Evolutionary conservation across 2,113 vertebrate species (phyloP).

Genomic region (Ceyx melanurus): DNA sequence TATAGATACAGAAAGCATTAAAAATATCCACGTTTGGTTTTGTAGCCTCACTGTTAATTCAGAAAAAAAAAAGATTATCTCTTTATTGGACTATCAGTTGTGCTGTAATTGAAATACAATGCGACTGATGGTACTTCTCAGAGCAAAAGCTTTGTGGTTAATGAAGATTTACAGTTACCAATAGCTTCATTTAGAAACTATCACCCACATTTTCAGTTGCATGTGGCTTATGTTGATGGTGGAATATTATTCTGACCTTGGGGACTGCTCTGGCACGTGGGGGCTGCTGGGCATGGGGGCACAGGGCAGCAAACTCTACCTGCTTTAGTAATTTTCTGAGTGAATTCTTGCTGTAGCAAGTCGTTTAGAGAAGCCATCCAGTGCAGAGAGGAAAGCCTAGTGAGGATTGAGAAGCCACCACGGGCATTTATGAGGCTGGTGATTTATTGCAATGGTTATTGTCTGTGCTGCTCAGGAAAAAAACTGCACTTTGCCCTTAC

Average conservation of each 20-base stretch:
- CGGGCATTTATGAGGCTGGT: not conserved
- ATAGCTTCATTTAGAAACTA: not conserved
- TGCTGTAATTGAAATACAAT: not conserved
- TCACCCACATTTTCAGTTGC: accelerated
- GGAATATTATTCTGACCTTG: not conserved
- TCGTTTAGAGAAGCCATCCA: not conserved
- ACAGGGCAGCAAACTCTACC: not conserved
- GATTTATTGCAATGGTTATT: not conserved
- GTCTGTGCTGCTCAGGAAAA: not conserved
- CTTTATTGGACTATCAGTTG: not conserved
- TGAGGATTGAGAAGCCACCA: accelerated
- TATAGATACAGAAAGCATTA: not conserved
- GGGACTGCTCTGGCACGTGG: not conserved
- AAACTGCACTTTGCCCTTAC: not conserved
- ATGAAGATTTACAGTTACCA: not conserved
- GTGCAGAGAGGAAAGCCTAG: not conserved
- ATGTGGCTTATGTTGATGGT: not conserved
- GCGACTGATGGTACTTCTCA: not conserved
- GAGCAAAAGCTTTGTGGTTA: not conserved
- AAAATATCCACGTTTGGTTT: not conserved
- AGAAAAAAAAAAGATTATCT: not conserved
- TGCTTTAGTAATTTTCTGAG: not conserved
- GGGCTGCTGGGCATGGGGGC: not conserved
- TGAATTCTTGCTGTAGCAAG: not conserved
- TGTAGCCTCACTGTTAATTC: not conserved